A percentile compares a stretch with the other conserved stretches of the same genome.
These are phyloP conservation scores for Drosophila neonasuta DNA, from an alignment of 2,888 invertebrate species.

Conservation along the genomic window DNA sequence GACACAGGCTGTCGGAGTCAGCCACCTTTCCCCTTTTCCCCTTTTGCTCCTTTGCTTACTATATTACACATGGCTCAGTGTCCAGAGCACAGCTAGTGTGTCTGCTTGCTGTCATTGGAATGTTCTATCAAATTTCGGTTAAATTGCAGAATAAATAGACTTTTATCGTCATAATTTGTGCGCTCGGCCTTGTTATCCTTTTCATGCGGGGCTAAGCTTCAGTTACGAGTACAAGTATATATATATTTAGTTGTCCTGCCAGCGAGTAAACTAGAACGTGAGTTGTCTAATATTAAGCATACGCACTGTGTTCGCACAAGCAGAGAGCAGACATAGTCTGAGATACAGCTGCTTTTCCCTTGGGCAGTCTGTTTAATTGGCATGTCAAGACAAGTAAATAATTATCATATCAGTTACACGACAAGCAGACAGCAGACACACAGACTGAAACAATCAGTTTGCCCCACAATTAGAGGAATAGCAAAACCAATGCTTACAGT, in stretches of 20 bases:
- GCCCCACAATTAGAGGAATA: constrained; percentile 8
- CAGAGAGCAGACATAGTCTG: neutral
- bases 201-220: constrained; percentile 29
- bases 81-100: constrained; percentile 14
- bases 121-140: constrained; percentile 74
- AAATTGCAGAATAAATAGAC: constrained; percentile 76
- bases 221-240: neutral
- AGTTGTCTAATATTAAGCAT: constrained; percentile 40
- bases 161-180: constrained; percentile 79
- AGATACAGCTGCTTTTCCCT: constrained; percentile 10
- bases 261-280: constrained; percentile 19
- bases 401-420: constrained; percentile 68
- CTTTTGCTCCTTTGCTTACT: neutral
- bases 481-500: neutral
- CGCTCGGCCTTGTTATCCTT: constrained; percentile 60
- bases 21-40: neutral
- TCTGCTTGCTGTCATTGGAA: constrained; percentile 60
- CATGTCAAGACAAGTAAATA: constrained; percentile 57
- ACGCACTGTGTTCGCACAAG: constrained; percentile 39
- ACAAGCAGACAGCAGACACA: constrained; percentile 5
- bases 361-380: constrained; percentile 50
- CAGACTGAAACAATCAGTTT: constrained; percentile 11
- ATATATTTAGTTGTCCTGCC: constrained; percentile 1
- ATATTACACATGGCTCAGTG: neutral
- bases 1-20: constrained; percentile 24